Conservation (phyloP, 2,888 invertebrate genomes). For the Dastarcus helophoroides region DNA sequence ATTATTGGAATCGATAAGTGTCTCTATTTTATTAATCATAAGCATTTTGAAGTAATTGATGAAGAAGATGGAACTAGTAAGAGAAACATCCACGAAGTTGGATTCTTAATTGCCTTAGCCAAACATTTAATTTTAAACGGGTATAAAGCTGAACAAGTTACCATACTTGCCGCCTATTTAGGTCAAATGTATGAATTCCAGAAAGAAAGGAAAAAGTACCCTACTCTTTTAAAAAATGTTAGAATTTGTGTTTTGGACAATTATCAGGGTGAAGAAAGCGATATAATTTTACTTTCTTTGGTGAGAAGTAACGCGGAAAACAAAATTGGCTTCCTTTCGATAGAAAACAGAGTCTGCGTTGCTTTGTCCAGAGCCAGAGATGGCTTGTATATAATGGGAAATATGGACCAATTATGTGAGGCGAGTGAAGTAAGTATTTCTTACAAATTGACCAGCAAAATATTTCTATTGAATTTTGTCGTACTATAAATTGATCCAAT, state of each 20-base stretch:
- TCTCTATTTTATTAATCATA: conserved; percentile 59
- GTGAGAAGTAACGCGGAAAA: conserved; percentile 61
- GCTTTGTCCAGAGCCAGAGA: conserved; percentile 62
- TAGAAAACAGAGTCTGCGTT: conserved; percentile 64
- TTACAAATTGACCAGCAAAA: too few relatives aligned
- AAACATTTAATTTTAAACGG: conserved; percentile 50
- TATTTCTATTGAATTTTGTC: too few relatives aligned
- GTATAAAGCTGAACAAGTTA: conserved; percentile 51
- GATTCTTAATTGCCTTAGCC: conserved; percentile 49
- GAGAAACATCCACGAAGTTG: conserved; percentile 52
- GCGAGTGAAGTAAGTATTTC: conserved; percentile 37
- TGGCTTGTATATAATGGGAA: conserved; percentile 65
- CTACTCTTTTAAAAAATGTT: conserved; percentile 33
- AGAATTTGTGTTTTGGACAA: conserved; percentile 62
- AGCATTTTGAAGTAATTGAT: conserved; percentile 45
- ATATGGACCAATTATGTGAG: conserved; percentile 46
- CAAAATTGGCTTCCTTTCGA: conserved; percentile 58
- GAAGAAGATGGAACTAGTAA: conserved; percentile 45
- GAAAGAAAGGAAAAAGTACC: conserved; percentile 32
- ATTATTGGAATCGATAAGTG: conserved; percentile 50
- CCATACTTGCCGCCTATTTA: conserved; percentile 60
- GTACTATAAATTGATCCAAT: too few relatives aligned
- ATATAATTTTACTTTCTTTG: conserved; percentile 65
- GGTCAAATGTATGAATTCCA: conserved; percentile 54
- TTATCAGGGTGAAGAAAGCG: conserved; percentile 71